phyloP scores from a whole-genome alignment of 2,113 vertebrate species.

The Hyaena hyaena region DNA sequence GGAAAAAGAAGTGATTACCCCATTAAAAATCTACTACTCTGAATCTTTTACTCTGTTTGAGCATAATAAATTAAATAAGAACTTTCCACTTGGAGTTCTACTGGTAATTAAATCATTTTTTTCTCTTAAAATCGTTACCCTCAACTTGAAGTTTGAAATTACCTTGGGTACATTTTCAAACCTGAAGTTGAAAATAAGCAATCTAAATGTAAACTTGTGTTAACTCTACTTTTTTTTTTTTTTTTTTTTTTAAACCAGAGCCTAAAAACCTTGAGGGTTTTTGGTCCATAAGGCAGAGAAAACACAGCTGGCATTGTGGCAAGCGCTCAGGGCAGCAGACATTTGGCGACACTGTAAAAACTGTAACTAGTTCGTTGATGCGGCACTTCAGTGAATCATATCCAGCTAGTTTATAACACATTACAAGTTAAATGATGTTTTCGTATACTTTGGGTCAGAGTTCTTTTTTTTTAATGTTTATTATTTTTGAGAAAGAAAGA shows the following conservation, averaged over 20 bases:
- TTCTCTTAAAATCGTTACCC: slow-evolving; percentile 3
- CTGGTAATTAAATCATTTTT: not conserved
- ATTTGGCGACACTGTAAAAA: slow-evolving; percentile 12
- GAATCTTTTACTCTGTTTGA: not conserved
- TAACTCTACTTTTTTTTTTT: not conserved
- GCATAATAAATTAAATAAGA: not conserved
- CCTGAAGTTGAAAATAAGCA: not conserved
- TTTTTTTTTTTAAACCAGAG: not conserved
- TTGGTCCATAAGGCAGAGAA: slow-evolving; percentile 64
- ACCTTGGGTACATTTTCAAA: slow-evolving; percentile 74
- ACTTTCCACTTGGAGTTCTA: not conserved
- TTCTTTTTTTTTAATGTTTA: not conserved
- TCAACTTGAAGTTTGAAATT: slow-evolving; percentile 73
- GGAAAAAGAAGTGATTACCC: not conserved
- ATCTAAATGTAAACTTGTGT: slow-evolving; percentile 24
- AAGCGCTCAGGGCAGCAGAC: not conserved
- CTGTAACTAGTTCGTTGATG: slow-evolving; percentile 59
- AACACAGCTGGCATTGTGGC: not conserved
- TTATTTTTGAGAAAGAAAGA: no score
- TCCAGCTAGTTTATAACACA: not conserved
- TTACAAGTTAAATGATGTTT: not conserved
- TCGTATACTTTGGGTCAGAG: not conserved
- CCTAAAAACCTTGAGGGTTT: slow-evolving; percentile 14
- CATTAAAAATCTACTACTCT: not conserved
- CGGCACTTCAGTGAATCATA: slow-evolving; percentile 9